Base-by-base conservation (phyloP, 2,113 vertebrate species). In the Orientallactaga bullata region DNA sequence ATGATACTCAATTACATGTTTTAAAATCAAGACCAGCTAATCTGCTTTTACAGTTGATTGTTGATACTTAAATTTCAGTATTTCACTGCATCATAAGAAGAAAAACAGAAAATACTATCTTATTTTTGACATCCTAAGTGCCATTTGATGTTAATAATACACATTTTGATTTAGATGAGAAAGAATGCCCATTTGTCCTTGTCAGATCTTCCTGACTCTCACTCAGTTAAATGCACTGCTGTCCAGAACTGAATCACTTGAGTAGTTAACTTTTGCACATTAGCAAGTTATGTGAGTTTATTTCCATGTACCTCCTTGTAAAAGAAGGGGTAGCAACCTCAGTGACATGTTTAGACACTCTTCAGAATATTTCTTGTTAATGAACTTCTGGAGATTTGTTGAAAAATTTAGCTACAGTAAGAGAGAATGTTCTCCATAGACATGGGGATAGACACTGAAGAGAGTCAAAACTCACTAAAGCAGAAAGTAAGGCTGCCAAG, bases 1-100 rank as follows among this genome's bases (percentile, higher is more conserved):
- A 84, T 77, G 73, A 81, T 73, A n/a, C 74, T 86, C 84, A 95
- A 94, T 94, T 88, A 88, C 26, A 94, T 18, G 69, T 78, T 93
- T 92, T n/a, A 30, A 81, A 95, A 37, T 69, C 28, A 20, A 87
- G 39, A 24, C 61, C 65, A 76, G 28, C 77, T 17, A 73, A 84
- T 23, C 83, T 86, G 73, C 82, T 77, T 86, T 94, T 69, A 47
- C 24, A 69, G 37, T 77, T 93, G 90, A 94, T 95, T 84, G 77
- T 74, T 84, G 90, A 77, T 83, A 86, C 78, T 93, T 90, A 79
- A 47, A 80, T 93, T 90, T 87, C 39, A 79, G 3, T 39, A 30
- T 93, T 81, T 69, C 47, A 42, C 61, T 20, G 13, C 18, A 17
- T 84, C 61, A 3, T 65, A 42, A 87, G 81, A 72, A 91, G 47